These are phyloP conservation scores for Scylla paramamosain DNA, from an alignment of 1,140 invertebrate species.

Conservation along the genomic window DNA sequence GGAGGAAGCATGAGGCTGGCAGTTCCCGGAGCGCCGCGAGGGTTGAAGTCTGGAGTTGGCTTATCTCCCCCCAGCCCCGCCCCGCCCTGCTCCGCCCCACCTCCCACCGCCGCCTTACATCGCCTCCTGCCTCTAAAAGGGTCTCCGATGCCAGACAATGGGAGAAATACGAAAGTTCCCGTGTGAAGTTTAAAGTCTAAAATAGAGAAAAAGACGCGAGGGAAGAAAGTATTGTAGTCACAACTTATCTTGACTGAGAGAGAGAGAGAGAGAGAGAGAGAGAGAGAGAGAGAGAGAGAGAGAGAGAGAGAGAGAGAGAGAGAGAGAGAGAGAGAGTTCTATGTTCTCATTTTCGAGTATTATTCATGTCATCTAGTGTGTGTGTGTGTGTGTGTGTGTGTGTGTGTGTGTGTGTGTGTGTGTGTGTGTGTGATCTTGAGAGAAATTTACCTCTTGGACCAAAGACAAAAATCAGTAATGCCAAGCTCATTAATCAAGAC, in stretches of 20 bases:
- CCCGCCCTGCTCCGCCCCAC: not conserved
- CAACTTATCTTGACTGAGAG: not conserved
- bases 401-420: not conserved
- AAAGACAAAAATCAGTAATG: too few relatives aligned
- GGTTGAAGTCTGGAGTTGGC: not conserved
- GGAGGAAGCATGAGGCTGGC: constrained; percentile 19
- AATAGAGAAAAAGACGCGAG: not conserved
- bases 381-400: not conserved
- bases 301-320: too few relatives aligned
- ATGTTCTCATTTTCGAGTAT: not conserved
- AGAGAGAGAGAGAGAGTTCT: not conserved
- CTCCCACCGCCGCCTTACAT: not conserved
- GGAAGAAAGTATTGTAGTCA: too few relatives aligned
- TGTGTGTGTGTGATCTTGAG: too few relatives aligned
- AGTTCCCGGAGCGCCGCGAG: not conserved
- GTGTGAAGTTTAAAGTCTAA: not conserved
- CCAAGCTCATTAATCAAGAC: too few relatives aligned
- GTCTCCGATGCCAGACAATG: not conserved
- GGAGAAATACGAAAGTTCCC: not conserved
- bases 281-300: too few relatives aligned
- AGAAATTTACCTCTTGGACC: too few relatives aligned
- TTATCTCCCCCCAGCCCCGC: not conserved
- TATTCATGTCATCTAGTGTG: not conserved
- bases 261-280: too few relatives aligned
- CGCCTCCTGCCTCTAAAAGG: not conserved